A percentile compares a stretch with the other conserved stretches of the same genome.
Conservation (phyloP, 2,797 vertebrate genomes). For the Nannoperca australis region DNA sequence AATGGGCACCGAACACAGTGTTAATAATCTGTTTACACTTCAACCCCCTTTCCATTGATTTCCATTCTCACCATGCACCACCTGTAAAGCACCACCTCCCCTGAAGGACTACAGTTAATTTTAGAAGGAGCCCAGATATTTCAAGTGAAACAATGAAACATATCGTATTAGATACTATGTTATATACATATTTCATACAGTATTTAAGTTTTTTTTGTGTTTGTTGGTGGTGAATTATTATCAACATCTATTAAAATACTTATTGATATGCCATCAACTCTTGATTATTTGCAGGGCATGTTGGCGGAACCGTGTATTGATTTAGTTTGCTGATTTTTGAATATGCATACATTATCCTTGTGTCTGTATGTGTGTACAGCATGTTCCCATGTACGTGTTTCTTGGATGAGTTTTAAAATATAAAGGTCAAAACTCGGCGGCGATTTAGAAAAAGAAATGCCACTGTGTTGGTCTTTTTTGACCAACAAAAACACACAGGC, state of each 20-base stretch:
- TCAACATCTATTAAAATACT: background rate
- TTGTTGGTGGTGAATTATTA: background rate
- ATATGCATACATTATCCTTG: background rate
- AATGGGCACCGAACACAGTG: conserved; percentile 71
- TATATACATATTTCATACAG: background rate
- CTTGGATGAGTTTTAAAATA: background rate
- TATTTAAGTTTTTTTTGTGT: conserved; percentile 10
- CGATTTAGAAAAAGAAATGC: background rate
- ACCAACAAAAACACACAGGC: background rate
- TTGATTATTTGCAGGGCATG: conserved; percentile 2
- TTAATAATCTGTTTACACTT: conserved; percentile 83
- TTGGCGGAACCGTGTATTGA: background rate
- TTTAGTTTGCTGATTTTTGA: background rate
- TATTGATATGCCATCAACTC: background rate
- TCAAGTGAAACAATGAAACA: conserved; percentile 17
- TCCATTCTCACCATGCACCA: conserved; percentile 59
- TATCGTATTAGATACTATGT: background rate
- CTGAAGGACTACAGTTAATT: conserved; percentile 44
- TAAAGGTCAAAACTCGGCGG: background rate
- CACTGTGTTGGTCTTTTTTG: background rate
- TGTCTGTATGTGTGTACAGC: background rate
- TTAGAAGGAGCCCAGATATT: conserved; percentile 29
- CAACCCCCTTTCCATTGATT: conserved; percentile 76
- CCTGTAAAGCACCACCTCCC: conserved; percentile 45
- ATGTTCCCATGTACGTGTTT: background rate